Evolutionary conservation across 2,113 vertebrate species (phyloP).

Genomic region (Pithys albifrons): DNA sequence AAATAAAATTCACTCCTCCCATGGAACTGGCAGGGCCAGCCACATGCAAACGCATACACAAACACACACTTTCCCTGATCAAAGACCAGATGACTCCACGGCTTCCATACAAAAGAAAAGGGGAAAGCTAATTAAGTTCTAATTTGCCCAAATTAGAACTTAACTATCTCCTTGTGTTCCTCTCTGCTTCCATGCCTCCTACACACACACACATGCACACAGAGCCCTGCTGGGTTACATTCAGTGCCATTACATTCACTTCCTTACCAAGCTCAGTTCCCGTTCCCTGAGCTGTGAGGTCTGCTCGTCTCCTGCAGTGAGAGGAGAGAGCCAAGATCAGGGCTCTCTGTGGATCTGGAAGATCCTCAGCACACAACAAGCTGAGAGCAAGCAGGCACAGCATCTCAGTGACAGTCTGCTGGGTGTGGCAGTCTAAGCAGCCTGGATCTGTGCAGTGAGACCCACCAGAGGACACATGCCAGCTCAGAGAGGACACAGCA

Average conservation of each 20-base stretch:
- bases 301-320: fast-evolving
- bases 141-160: not conserved
- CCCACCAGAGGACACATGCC: not conserved
- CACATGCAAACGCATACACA: fast-evolving
- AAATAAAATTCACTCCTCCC: not conserved
- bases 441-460: fast-evolving
- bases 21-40: not conserved
- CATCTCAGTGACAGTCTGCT: not conserved
- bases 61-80: not conserved
- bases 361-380: not conserved
- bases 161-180: not conserved
- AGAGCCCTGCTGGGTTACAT: not conserved
- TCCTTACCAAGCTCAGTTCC: not conserved
- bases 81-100: not conserved
- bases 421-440: not conserved
- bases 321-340: not conserved
- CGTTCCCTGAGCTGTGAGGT: not conserved
- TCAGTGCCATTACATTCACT: not conserved
- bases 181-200: not conserved
- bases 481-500: not conserved
- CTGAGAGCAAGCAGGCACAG: not conserved
- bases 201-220: not conserved
- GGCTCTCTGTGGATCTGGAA: not conserved
- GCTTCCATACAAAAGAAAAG: not conserved
- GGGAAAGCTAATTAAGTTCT: not conserved